Conservation (phyloP, 2,888 invertebrate genomes). For the Mesorhabditis spiculigera region DNA sequence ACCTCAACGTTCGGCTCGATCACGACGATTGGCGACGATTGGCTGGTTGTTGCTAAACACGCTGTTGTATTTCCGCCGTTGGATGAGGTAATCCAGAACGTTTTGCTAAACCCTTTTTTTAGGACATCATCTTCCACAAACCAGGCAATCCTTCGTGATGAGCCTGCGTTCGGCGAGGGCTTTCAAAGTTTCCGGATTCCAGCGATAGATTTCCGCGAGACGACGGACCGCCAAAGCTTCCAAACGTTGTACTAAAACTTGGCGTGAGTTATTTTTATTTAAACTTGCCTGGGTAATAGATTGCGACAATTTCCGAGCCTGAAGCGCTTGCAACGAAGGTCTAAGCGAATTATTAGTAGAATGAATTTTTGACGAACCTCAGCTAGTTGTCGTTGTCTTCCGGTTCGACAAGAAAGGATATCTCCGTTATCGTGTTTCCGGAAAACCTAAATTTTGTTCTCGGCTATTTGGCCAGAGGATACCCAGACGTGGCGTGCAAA, state of each 20-base stretch:
- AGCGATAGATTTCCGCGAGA: background rate
- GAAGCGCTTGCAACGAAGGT: background rate
- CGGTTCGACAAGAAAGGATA: constrained; percentile 4
- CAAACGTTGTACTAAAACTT: background rate
- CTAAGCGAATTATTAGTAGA: background rate
- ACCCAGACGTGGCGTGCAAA: background rate
- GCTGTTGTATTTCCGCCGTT: background rate
- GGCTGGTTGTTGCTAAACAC: background rate
- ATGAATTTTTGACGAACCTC: background rate
- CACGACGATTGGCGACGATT: background rate
- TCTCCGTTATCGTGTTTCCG: background rate
- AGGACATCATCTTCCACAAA: background rate
- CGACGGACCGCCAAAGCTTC: background rate
- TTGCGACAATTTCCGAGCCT: background rate
- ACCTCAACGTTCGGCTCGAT: background rate
- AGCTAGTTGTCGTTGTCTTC: background rate
- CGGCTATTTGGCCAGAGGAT: background rate
- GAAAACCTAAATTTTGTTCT: background rate
- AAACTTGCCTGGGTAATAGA: constrained; percentile 3
- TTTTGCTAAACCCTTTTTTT: background rate
- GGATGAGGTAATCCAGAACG: background rate
- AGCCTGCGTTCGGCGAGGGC: background rate
- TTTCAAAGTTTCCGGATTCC: background rate
- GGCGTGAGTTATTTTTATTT: background rate
- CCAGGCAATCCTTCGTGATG: background rate